These are phyloP conservation scores for Aurelia coerulea DNA, from an alignment of 30 jellyfish, hydroid and myxozoan genomes.

Conservation along the genomic window DNA sequence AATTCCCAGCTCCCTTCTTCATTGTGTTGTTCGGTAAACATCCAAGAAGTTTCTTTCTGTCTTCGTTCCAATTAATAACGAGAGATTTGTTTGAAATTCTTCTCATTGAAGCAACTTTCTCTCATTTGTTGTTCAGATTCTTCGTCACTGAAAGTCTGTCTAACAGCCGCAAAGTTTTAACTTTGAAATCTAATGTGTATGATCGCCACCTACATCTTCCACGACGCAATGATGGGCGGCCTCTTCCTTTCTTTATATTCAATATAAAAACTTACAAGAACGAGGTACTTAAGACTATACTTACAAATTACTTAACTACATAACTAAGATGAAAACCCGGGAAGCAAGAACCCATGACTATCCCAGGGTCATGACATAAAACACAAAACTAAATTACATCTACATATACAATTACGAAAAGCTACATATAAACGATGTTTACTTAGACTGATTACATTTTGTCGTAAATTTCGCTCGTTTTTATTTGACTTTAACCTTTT, in stretches of 20 bases:
- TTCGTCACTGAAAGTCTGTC: conserved; percentile 17
- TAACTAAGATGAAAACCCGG: no score
- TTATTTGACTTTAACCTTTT: no score
- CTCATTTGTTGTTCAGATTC: conserved; percentile 23
- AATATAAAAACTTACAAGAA: no score
- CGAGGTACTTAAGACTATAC: no score
- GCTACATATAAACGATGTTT: no score
- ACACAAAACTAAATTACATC: no score
- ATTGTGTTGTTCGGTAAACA: conserved; percentile 5
- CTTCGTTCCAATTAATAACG: conserved; percentile 38
- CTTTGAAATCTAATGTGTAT: conserved; percentile 51
- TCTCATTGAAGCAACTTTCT: conserved; percentile 44
- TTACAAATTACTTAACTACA: no score
- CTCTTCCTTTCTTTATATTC: neutral
- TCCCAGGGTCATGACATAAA: no score
- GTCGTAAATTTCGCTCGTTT: no score
- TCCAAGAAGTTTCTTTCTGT: conserved; percentile 21
- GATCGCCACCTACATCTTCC: conserved; percentile 32
- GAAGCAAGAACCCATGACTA: no score
- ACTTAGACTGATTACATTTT: no score
- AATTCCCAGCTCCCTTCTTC: conserved; percentile 20
- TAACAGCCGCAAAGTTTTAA: conserved; percentile 35
- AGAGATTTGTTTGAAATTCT: conserved; percentile 22
- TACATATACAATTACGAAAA: no score
- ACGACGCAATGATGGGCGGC: conserved; percentile 4